These are phyloP conservation scores for Frankliniella fusca DNA, from an alignment of 2,888 invertebrate genomes.

Conservation along the genomic window DNA sequence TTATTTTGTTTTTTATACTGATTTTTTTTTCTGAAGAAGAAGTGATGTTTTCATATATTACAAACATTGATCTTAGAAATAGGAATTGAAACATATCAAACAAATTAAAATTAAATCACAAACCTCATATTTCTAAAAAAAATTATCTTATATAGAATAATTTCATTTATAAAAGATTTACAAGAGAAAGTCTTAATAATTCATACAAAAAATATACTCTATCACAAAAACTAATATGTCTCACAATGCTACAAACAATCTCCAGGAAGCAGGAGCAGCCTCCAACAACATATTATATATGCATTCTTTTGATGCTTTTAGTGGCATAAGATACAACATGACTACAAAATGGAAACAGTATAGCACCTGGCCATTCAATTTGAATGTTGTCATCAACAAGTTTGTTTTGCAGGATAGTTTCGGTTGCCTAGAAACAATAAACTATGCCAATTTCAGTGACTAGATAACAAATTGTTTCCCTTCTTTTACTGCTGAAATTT, in stretches of 20 bases:
- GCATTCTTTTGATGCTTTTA: neutral
- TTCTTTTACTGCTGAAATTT: neutral
- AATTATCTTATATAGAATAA: neutral
- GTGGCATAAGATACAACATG: neutral
- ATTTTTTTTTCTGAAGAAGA: neutral
- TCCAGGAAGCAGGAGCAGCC: neutral
- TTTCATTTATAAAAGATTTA: conserved; percentile 24
- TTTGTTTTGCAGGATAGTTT: neutral
- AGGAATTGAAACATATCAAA: neutral
- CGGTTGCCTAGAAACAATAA: neutral
- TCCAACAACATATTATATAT: neutral
- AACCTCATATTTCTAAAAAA: conserved; percentile 3
- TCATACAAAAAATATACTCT: conserved; percentile 25
- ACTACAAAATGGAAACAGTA: neutral
- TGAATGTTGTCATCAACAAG: neutral
- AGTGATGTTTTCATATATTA: too few species aligned
- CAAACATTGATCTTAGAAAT: neutral
- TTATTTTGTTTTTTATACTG: neutral
- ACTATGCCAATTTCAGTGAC: conserved; percentile 15
- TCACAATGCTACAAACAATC: neutral
- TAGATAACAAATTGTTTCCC: neutral
- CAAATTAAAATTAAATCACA: conserved; percentile 15
- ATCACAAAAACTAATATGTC: conserved; percentile 5
- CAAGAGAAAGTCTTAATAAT: conserved; percentile 1
- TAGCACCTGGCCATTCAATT: neutral